phyloP scores from a whole-genome alignment of 92 coral and sea anemone genomes.

The Bergia puertoricense region DNA sequence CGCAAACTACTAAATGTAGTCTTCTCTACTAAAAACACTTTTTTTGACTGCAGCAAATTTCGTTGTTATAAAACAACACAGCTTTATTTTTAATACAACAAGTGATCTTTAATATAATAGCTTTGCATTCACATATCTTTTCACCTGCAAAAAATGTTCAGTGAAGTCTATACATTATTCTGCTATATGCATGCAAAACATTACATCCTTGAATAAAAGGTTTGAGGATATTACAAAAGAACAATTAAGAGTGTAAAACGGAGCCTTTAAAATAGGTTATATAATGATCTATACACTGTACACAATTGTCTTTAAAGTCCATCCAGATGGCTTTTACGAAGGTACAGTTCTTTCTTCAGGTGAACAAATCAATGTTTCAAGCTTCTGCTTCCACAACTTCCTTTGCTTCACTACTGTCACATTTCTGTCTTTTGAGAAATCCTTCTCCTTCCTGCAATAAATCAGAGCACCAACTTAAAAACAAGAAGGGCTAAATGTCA shows the following conservation, averaged over 20 bases:
- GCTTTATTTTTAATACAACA: constrained; percentile 19
- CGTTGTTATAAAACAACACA: background rate
- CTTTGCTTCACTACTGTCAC: constrained; percentile 22
- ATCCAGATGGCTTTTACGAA: constrained; percentile 27
- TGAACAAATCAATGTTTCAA: constrained; percentile 6
- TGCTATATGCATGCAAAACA: constrained; percentile 18
- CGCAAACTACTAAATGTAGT: background rate
- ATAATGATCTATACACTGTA: constrained; percentile 41
- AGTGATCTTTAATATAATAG: constrained; percentile 6
- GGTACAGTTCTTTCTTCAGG: constrained; percentile 28
- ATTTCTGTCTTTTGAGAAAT: constrained; percentile 36
- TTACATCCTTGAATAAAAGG: constrained; percentile 28
- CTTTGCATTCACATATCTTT: constrained; percentile 16
- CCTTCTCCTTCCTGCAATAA: constrained; percentile 39
- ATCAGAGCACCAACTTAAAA: background rate
- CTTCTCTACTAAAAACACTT: background rate
- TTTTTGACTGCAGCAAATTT: background rate
- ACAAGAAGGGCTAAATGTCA: too few species aligned
- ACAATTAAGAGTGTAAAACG: constrained; percentile 23
- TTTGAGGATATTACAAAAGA: constrained; percentile 24
- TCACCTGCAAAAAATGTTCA: constrained; percentile 4
- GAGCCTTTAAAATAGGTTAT: constrained; percentile 23
- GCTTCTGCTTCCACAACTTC: constrained; percentile 37
- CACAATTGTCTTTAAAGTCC: constrained; percentile 29
- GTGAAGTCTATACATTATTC: constrained; percentile 4